These are phyloP conservation scores for Lepidurus apus DNA, from an alignment of 1,140 invertebrate species.

Conservation along the genomic window DNA sequence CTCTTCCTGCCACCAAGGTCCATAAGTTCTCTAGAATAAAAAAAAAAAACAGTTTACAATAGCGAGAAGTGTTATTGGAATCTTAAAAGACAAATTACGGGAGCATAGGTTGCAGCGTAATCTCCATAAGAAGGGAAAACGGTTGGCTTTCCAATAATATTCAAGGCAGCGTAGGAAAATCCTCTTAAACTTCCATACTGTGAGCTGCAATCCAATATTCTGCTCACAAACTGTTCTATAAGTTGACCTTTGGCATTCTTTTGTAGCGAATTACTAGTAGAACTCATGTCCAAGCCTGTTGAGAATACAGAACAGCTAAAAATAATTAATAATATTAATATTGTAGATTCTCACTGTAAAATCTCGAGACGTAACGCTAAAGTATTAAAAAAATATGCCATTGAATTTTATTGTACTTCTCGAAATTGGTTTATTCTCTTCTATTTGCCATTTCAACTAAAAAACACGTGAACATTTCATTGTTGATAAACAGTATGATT, in stretches of 20 bases:
- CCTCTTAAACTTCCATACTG: conserved; percentile 82
- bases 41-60: conserved; percentile 34
- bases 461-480: too few relatives aligned
- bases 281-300: not conserved
- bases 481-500: too few relatives aligned
- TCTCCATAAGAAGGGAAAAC: conserved; percentile 85
- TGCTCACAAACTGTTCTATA: conserved; percentile 60
- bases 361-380: too few relatives aligned
- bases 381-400: too few relatives aligned
- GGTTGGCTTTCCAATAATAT: conserved; percentile 71
- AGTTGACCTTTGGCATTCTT: not conserved
- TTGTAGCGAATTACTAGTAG: not conserved
- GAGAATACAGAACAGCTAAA: not conserved
- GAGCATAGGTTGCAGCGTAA: conserved; percentile 79
- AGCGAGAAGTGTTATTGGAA: too few relatives aligned
- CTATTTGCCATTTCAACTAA: too few relatives aligned
- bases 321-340: too few relatives aligned
- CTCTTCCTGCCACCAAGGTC: conserved; percentile 77
- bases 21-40: conserved; percentile 70
- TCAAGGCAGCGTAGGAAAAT: conserved; percentile 79
- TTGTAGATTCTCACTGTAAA: too few relatives aligned
- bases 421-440: too few relatives aligned
- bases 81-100: conserved; percentile 55
- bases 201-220: conserved; percentile 75
- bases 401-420: too few relatives aligned